A percentile compares a stretch with the other conserved stretches of the same genome.
Evolutionary conservation across 2,113 vertebrate genomes (phyloP).

Genomic region (Oxyura jamaicensis): DNA sequence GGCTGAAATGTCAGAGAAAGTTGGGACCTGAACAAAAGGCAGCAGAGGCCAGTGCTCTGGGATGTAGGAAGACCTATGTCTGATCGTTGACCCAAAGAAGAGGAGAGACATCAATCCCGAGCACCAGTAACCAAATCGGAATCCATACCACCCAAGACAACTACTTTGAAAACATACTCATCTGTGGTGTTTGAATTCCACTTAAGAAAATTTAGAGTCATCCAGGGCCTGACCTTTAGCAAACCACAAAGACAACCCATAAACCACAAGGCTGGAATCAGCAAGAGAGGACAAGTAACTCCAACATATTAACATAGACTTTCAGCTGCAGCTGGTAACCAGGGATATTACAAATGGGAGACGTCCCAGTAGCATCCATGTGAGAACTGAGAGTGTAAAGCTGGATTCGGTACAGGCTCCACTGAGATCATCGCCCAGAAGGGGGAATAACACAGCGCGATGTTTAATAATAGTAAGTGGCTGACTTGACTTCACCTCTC

Average conservation of each 20-base stretch:
- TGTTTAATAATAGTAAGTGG: conserved; percentile 38
- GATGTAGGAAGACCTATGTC: no score
- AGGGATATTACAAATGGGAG: neutral
- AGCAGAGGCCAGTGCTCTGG: neutral
- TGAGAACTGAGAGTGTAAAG: neutral
- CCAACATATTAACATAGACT: conserved; percentile 31
- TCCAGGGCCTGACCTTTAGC: conserved; percentile 63
- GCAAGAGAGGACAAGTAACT: conserved; percentile 21
- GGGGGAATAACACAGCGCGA: neutral
- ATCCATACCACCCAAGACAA: conserved; percentile 30
- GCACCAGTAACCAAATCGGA: neutral
- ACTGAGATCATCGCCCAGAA: neutral
- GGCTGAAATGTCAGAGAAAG: neutral
- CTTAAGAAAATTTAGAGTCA: conserved; percentile 65
- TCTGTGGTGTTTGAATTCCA: conserved; percentile 52
- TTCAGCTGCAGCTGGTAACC: neutral
- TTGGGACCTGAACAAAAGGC: neutral
- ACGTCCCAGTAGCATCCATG: neutral
- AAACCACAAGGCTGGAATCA: conserved; percentile 65
- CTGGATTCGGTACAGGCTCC: neutral
- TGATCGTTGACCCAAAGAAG: neutral
- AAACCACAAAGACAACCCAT: conserved; percentile 73
- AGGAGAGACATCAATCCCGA: neutral
- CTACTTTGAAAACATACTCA: neutral
- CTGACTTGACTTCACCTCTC: conserved; percentile 10